Base-by-base conservation (phyloP, 2,797 vertebrate genomes). In the Sebastes wilsoni region DNA sequence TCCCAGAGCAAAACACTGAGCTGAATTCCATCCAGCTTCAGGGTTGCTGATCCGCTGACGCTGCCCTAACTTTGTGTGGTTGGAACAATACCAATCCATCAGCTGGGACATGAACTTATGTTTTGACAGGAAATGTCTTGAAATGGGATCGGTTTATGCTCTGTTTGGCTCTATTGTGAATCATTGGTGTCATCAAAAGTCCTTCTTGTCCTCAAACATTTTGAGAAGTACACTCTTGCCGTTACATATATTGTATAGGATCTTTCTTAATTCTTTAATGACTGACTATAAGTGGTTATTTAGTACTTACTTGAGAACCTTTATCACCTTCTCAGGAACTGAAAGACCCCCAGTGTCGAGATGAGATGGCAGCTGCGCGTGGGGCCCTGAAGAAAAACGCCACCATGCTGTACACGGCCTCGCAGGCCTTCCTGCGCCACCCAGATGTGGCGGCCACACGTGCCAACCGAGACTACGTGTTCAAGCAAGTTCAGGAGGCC, bases 401-500 rank as follows among this genome's bases (percentile, higher is more conserved):
- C 92, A 99, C 98, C 0, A 99, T 99, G 98, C 56, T 99, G 69
- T 99, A 99, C 87, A 99, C 98, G 0, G 98, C 98, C 25, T 99
- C 98, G 0, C 98, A 99, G 91, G 98, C 98, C 0, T 99, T 97
- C 78, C 97, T 99, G 77, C 97, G 98, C 68, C 98, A 99, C 86
- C 98, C 98, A 1, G 98, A 99, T 0, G 98, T 99, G 3, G 98
- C 98, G 0, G 98, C 98, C 56, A 99, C 98, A 0, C 96, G 98
- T 46, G 98, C 98, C 89, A 99, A 99, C 94, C 94, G 98, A 16
- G 98, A 99, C 91, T 99, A 99, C 0, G 98, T 99, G 83, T 99
- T 99, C 94, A 99, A 99, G 83, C 98, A 99, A 90, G 98, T 99
- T n/a, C 98, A 99, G 91, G 98, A 99, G 84, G 98, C 98, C 13